Percentiles rank a stretch among this genome's conserved stretches.
These are phyloP conservation scores for Suricata suricatta DNA, from an alignment of 2,113 vertebrate species.

Conservation along the genomic window DNA sequence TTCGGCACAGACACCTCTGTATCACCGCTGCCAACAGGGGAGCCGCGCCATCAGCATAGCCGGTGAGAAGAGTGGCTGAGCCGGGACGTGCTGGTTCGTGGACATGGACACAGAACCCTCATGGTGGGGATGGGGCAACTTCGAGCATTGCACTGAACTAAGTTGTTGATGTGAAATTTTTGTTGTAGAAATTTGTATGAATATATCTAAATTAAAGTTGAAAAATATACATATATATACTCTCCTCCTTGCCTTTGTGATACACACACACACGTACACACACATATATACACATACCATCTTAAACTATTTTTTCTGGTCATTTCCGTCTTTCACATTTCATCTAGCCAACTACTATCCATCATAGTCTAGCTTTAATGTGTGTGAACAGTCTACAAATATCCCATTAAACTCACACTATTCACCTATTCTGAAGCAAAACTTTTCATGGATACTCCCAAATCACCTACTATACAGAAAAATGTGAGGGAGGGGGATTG, in stretches of 20 bases:
- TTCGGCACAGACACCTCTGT: conserved; percentile 94
- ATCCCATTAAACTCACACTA: not conserved
- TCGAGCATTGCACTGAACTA: no score
- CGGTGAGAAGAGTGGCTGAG: no score
- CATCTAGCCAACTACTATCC: not conserved
- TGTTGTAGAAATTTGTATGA: not conserved
- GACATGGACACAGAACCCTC: no score
- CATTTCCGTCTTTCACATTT: not conserved
- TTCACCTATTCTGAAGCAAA: not conserved
- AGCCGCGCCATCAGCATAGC: no score
- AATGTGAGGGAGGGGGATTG: not conserved
- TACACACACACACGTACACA: no score
- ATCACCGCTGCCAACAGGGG: conserved; percentile 81
- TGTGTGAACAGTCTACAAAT: not conserved
- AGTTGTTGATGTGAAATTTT: not conserved
- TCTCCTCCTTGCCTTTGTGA: no score
- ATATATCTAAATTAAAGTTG: not conserved
- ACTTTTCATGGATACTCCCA: not conserved
- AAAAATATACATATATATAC: no score
- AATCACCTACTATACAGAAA: not conserved
- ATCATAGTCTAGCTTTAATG: not conserved
- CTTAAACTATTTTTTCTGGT: not conserved
- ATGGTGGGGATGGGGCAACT: rapidly evolving
- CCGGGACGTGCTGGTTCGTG: no score
- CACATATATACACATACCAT: no score